A percentile compares a stretch with the other conserved stretches of the same genome.
Evolutionary conservation across 2,888 invertebrate genomes (phyloP).

Genomic region (Rhimphoctona megacephalus): DNA sequence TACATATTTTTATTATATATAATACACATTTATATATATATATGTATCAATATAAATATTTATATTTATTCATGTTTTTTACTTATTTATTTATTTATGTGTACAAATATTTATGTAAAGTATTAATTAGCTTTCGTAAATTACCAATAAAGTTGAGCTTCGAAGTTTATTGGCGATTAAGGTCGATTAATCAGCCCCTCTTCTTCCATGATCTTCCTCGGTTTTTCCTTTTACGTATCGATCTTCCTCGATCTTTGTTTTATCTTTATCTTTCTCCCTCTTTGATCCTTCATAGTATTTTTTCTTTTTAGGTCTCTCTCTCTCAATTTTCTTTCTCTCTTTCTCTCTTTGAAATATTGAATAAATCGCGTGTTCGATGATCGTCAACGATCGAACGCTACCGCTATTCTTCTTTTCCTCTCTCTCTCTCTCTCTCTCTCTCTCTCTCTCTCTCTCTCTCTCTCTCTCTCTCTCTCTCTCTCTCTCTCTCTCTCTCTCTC

Average conservation of each 20-base stretch:
- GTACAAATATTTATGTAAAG: background rate
- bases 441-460: conserved; percentile 9
- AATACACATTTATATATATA: conserved; percentile 1
- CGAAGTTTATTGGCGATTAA: conserved; percentile 70
- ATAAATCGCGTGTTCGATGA: conserved; percentile 75
- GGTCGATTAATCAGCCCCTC: conserved; percentile 72
- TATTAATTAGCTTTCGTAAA: conserved; percentile 4
- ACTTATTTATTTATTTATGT: background rate
- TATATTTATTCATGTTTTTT: background rate
- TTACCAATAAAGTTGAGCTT: background rate
- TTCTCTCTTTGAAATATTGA: conserved; percentile 31
- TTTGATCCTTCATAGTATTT: background rate
- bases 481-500: conserved; percentile 8
- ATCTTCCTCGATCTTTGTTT: background rate
- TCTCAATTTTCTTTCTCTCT: background rate
- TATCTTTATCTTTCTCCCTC: background rate
- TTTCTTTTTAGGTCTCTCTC: background rate
- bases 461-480: conserved; percentile 7
- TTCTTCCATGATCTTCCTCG: conserved; percentile 10
- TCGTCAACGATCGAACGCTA: conserved; percentile 71
- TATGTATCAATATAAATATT: background rate
- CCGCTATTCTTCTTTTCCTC: conserved; percentile 41
- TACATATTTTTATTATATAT: background rate
- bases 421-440: conserved; percentile 1
- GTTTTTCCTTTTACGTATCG: background rate